A percentile compares a stretch with the other conserved stretches of the same genome.
Evolutionary conservation across 35 echinoderm and acorn worm genomes (phyloP).

Genomic region (Lytechinus variegatus): DNA sequence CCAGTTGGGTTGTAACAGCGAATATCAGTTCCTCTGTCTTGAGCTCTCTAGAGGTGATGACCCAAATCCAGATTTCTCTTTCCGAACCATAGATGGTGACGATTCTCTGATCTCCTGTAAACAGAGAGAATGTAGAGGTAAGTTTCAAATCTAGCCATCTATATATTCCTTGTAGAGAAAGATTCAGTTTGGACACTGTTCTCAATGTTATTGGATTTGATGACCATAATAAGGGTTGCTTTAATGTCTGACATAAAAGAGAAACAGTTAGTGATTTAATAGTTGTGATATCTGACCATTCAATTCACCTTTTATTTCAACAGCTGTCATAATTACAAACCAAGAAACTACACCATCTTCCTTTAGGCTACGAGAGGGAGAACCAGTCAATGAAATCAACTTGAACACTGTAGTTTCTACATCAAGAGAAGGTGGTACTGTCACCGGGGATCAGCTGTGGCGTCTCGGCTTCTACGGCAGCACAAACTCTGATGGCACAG

Average conservation of each 20-base stretch:
- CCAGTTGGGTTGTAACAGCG: conserved; percentile 65
- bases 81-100: conserved; percentile 59
- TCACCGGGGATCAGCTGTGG: conserved; percentile 75
- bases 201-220: background rate
- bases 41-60: conserved; percentile 62
- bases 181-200: background rate
- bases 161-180: background rate
- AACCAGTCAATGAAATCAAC: conserved; percentile 58
- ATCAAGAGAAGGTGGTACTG: conserved; percentile 61
- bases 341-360: conserved; percentile 54
- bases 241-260: too few species aligned
- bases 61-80: conserved; percentile 65
- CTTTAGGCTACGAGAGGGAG: conserved; percentile 74
- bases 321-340: conserved; percentile 72
- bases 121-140: conserved; percentile 58
- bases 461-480: conserved; percentile 78
- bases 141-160: background rate
- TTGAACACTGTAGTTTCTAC: conserved; percentile 63
- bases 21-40: conserved; percentile 70
- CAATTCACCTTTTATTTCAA: background rate
- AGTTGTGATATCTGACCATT: background rate
- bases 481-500: conserved; percentile 57
- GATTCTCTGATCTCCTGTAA: conserved; percentile 61
- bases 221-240: too few species aligned
- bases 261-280: background rate